Base-by-base conservation (phyloP, 2,113 vertebrate genomes). In the Melanostigma gelatinosum region DNA sequence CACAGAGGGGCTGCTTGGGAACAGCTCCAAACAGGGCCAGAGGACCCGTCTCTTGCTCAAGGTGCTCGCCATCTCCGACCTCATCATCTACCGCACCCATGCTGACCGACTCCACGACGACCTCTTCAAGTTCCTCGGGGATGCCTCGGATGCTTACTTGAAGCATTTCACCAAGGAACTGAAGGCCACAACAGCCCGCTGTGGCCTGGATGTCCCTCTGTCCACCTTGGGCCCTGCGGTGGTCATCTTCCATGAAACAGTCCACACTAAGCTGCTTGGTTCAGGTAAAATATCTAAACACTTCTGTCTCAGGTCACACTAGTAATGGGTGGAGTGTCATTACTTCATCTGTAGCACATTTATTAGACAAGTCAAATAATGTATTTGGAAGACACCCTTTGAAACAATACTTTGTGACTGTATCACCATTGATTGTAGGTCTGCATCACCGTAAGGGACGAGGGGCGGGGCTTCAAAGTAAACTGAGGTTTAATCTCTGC, bases 141-240 rank as follows among this genome's bases (percentile, higher is more conserved):
- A 99, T 24, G 98, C 98, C 67, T 99, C 98, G 0, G 97, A 99
- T 65, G 98, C 98, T 61, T 99, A 99, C 86, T 93, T 99, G 90
- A 99, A 97, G 93, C 97, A 99, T 89, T 99, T 99, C 91, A 98
- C 98, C 58, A 99, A 97, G 94, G 98, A 99, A 87, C 95, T 99
- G 85, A 99, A 99, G 94, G 97, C 98, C 75, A 97, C 98, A 10
- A 98, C 97, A 50, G 95, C 97, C 50, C 97, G 98, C 63, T 99
- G 98, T 76, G 98, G 98, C 54, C 95, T 99, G 79, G 98, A 99
- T 78, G 98, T 99, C 80, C 98, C 98, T 12, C 95, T 99, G 64
- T 99, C 98, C 77, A 98, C 97, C 20, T 88, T 99, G 92, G 98
- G 98, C 72, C 98, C 98, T 13, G 97, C 97, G 24, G 98, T 99